phyloP scores from a whole-genome alignment of 2,888 invertebrate genomes.

The Rhingia rostrata region DNA sequence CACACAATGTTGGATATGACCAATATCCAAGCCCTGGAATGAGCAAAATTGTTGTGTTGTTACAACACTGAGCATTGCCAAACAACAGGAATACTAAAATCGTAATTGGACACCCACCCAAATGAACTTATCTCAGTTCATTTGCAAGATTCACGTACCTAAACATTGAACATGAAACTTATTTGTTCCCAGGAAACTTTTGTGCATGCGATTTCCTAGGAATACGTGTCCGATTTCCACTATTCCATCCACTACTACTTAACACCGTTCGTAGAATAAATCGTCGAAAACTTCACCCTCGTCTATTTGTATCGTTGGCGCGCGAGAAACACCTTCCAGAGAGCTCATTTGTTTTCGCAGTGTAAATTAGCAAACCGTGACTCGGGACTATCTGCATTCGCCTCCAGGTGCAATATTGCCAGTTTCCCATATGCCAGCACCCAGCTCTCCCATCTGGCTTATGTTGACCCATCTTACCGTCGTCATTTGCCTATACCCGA shows the following conservation, averaged over 20 bases:
- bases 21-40: too few species aligned
- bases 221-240: constrained; percentile 43
- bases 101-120: not conserved
- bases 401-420: constrained; percentile 71
- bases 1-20: too few species aligned
- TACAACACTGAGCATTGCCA: too few species aligned
- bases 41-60: too few species aligned
- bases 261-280: constrained; percentile 5
- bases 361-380: constrained; percentile 74
- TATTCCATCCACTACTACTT: not conserved
- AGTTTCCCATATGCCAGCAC: constrained; percentile 37
- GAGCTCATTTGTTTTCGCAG: constrained; percentile 72
- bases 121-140: not conserved
- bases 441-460: constrained; percentile 28
- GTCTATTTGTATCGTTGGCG: constrained; percentile 31
- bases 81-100: too few species aligned
- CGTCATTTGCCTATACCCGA: constrained; percentile 64
- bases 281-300: constrained; percentile 3
- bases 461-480: constrained; percentile 63
- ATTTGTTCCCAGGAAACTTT: constrained; percentile 4
- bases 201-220: not conserved
- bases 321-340: constrained; percentile 58
- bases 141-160: not conserved
- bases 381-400: constrained; percentile 67
- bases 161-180: not conserved